Conservation (phyloP, 2,113 vertebrate genomes). For the Podarcis cretensis region DNA sequence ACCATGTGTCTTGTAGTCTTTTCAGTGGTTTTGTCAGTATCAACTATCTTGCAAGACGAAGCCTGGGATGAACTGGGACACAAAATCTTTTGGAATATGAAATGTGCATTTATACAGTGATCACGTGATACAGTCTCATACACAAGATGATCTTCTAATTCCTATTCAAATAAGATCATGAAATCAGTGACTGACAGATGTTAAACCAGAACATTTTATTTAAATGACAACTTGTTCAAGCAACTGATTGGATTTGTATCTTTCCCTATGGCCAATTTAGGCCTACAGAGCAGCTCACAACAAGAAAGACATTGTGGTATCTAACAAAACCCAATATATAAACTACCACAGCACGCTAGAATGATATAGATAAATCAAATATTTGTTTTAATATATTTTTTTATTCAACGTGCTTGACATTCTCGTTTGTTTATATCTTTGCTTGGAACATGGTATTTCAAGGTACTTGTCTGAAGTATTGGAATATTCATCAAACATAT, state of each 20-base stretch:
- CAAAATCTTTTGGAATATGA: background rate
- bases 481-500: background rate
- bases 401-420: background rate
- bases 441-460: background rate
- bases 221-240: constrained; percentile 1
- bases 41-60: background rate
- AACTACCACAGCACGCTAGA: background rate
- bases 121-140: background rate
- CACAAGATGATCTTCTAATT: background rate
- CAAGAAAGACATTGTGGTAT: background rate
- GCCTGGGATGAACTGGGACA: background rate
- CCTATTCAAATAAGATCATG: background rate
- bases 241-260: background rate
- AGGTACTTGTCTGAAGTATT: background rate
- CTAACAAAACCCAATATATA: background rate
- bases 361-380: background rate
- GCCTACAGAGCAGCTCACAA: background rate
- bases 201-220: constrained; percentile 36
- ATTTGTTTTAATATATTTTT: background rate
- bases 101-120: background rate
- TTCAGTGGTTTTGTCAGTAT: background rate
- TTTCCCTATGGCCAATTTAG: background rate
- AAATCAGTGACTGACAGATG: background rate
- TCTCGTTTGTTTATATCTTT: background rate
- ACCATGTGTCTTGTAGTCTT: background rate